Conservation (phyloP, 2,113 vertebrate genomes). For the Vulpes vulpes region DNA sequence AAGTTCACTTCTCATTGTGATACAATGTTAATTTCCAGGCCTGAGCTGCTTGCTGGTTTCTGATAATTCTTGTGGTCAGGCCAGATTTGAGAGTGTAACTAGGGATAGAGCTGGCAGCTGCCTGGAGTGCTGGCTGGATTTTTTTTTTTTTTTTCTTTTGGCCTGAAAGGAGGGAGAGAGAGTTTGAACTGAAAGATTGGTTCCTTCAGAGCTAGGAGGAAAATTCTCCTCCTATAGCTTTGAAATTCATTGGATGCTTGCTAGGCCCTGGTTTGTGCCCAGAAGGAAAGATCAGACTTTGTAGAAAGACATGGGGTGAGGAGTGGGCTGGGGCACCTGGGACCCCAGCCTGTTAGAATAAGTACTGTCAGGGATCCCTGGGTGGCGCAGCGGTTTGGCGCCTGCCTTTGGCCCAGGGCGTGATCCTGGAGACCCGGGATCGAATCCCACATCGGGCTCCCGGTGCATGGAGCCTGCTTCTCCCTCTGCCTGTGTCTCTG, state of each 20-base stretch:
- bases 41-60: neutral
- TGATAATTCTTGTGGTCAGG: neutral
- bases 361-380: neutral
- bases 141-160: neutral
- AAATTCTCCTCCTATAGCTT: neutral
- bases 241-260: neutral
- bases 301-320: fast-evolving
- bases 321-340: neutral
- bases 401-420: too few species aligned
- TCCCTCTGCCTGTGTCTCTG: too few species aligned
- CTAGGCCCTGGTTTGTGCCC: neutral
- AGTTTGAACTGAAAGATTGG: slow-evolving; percentile 43
- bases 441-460: too few species aligned
- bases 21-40: neutral
- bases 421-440: too few species aligned
- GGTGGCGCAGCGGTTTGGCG: too few species aligned
- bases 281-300: neutral
- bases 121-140: slow-evolving; percentile 14
- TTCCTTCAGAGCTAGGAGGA: neutral
- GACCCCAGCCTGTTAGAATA: neutral
- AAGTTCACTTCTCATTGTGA: neutral
- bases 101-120: neutral
- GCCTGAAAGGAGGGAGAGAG: neutral
- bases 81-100: neutral
- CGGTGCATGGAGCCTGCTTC: too few species aligned